These are phyloP conservation scores for Cyrtorhinus lividipennis DNA, from an alignment of 1,140 invertebrate genomes.

Conservation along the genomic window DNA sequence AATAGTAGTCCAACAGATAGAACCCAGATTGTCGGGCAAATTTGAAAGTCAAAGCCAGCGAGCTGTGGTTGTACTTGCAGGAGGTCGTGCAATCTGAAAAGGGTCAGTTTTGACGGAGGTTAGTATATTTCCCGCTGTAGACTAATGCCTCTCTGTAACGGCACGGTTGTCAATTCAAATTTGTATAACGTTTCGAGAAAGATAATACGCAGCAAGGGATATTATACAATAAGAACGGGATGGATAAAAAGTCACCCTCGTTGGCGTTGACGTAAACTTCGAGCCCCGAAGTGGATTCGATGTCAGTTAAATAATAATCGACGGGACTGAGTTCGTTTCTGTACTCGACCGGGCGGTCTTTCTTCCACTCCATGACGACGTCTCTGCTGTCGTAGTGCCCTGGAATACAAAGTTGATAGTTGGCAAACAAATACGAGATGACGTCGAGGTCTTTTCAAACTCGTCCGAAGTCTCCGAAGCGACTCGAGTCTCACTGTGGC, in stretches of 20 bases:
- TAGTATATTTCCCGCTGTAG: no score
- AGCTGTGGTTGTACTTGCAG: conserved; percentile 47
- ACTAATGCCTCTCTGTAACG: no score
- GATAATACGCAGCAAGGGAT: background rate
- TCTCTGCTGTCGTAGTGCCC: conserved; percentile 64
- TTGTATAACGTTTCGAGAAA: background rate
- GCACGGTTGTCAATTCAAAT: no score
- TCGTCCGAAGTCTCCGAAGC: background rate
- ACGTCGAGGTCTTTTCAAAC: no score
- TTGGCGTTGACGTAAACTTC: background rate
- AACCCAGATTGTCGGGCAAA: conserved; percentile 65
- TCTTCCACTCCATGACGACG: conserved; percentile 55
- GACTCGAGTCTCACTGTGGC: background rate
- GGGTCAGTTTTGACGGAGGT: background rate
- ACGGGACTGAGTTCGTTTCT: conserved; percentile 59
- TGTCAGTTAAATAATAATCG: conserved; percentile 53
- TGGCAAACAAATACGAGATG: no score
- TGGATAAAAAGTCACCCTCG: no score
- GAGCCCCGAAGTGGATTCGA: conserved; percentile 1
- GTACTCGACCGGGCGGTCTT: conserved; percentile 48
- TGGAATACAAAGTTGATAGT: no score
- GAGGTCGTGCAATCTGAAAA: conserved; percentile 1
- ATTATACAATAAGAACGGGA: background rate
- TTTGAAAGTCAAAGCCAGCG: conserved; percentile 58
- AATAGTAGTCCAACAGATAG: conserved; percentile 77